phyloP scores from a whole-genome alignment of 2,113 vertebrate species.

The Cinclus cinclus region DNA sequence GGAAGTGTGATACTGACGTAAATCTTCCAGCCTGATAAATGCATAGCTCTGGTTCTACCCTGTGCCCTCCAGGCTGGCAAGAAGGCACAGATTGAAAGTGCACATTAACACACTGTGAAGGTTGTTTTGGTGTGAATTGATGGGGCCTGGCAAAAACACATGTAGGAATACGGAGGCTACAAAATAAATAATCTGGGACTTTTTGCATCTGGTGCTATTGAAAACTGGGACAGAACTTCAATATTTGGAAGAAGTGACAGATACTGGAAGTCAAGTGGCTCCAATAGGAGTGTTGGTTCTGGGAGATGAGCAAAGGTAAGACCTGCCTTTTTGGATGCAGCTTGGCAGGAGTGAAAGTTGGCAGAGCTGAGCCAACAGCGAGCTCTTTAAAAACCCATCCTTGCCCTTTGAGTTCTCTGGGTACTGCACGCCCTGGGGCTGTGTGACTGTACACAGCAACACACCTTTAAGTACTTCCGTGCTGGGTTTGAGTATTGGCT shows the following conservation, averaged over 20 bases:
- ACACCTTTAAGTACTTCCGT: slow-evolving; percentile 1
- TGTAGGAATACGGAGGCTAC: not conserved
- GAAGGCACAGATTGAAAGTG: not conserved
- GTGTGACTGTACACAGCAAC: not conserved
- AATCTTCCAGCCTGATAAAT: not conserved
- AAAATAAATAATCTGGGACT: not conserved
- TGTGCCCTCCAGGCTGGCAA: not conserved
- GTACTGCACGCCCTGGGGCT: not conserved
- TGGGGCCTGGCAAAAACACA: not conserved
- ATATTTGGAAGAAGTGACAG: not conserved
- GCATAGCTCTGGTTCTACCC: not conserved
- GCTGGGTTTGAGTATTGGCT: slow-evolving; percentile 23
- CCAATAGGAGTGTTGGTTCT: not conserved
- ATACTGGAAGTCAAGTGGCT: not conserved
- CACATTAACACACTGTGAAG: not conserved
- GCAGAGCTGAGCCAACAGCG: not conserved
- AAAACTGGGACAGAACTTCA: not conserved
- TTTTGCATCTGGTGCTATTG: not conserved
- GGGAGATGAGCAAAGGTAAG: not conserved
- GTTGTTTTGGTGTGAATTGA: not conserved
- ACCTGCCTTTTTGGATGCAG: not conserved
- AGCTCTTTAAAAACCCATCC: not conserved
- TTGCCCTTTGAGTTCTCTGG: not conserved
- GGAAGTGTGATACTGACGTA: not conserved
- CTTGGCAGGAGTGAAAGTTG: not conserved